These are phyloP conservation scores for Callionymus lyra DNA, from an alignment of 2,113 vertebrate genomes.

Conservation along the genomic window DNA sequence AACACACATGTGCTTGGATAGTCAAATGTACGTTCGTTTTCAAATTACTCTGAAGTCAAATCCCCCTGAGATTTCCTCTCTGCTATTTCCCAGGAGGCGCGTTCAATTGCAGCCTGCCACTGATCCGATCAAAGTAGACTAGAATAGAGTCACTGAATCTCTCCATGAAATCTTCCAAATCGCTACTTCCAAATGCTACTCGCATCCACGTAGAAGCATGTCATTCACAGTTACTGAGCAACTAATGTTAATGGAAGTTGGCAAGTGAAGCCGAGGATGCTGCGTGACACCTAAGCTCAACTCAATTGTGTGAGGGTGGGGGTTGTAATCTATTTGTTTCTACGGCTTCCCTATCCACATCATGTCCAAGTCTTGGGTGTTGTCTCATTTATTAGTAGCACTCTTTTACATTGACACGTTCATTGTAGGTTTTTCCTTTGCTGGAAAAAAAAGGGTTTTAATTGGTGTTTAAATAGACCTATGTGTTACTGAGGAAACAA, in stretches of 20 bases:
- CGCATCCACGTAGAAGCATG: conserved; percentile 9
- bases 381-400: too few relatives aligned
- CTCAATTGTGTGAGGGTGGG: background rate
- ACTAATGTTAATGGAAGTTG: conserved; percentile 10
- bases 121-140: conserved; percentile 37
- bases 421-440: too few relatives aligned
- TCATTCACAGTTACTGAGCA: conserved; percentile 28
- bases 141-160: conserved; percentile 27
- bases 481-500: too few relatives aligned
- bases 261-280: conserved; percentile 7
- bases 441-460: too few relatives aligned
- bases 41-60: too few relatives aligned
- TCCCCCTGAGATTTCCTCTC: background rate
- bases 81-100: conserved; percentile 19
- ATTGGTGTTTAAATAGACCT: too few relatives aligned
- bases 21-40: conserved; percentile 7
- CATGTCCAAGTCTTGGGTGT: too few relatives aligned
- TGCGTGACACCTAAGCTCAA: conserved; percentile 9
- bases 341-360: too few relatives aligned
- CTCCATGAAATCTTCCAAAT: conserved; percentile 30
- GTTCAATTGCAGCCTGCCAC: conserved; percentile 16
- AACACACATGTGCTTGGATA: conserved; percentile 2
- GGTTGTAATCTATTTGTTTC: background rate
- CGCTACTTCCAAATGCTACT: conserved; percentile 10
- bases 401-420: too few relatives aligned